Evolutionary conservation across 2,797 vertebrate species (phyloP), one percentile per base, ranked within the genome.

Genomic region (Cuniculus paca): DNA sequence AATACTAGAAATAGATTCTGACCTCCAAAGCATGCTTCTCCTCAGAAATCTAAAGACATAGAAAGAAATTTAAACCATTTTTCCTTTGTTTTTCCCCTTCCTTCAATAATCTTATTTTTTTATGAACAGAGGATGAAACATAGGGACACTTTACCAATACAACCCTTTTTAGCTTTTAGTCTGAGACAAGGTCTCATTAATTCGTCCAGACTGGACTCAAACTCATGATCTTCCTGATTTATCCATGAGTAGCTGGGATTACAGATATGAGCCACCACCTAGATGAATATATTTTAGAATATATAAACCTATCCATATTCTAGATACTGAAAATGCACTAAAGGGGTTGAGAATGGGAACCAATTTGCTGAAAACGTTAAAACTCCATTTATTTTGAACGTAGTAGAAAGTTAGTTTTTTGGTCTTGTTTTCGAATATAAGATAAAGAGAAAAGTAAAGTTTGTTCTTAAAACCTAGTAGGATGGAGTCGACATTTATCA

Each of bases 401-500:
- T 19, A 74, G 6, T 14, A 78, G n/a, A 70, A 88, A 88, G 52
- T n/a, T 63, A 81, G 3, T 0, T 63, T 94, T 94, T 94, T 81
- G 39, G 3, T 68, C 79, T 88, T 31, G 11, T 63, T 85, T 91
- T 75, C 14, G 3, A 74, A 42, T 48, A 56, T 60, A 8, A 95
- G 6, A 56, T 39, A 60, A 83, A 91, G 17, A 87, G 20, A 65
- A 92, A 90, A 72, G 24, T 81, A 68, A 87, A 74, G 63, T 85
- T 91, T 50, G 0, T 39, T 72, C 8, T 81, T 90, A 81, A 54
- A 10, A 78, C 79, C 52, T 86, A 36, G 22, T 45, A 93, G 1
- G 1, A 58, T 56, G 1, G 17, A 58, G n/a, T 42, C 88, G n/a
- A 63, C 4, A 48, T 75, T 95, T 95, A 92, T 20, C 68, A 83